phyloP scores from a whole-genome alignment of 2,797 vertebrate species.

The Rhodeus uyekii region DNA sequence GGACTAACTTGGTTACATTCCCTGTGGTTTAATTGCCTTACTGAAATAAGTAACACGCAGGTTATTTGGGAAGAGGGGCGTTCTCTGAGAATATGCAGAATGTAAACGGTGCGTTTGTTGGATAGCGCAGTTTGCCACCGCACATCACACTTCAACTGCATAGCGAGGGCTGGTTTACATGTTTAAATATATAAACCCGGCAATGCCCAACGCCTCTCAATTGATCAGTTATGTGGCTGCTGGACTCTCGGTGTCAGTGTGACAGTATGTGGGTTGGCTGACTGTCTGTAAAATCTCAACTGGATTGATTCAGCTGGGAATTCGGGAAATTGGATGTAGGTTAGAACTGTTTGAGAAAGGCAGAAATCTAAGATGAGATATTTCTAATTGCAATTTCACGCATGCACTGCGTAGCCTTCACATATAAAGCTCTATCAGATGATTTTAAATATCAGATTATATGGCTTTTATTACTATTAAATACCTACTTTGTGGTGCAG shows the following conservation, averaged over 20 bases:
- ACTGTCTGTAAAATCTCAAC: constrained; percentile 22
- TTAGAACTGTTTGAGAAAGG: constrained; percentile 19
- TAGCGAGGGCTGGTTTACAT: neutral
- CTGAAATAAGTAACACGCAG: constrained; percentile 30
- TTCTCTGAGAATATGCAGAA: constrained; percentile 21
- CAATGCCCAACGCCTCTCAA: neutral
- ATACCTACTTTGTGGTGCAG: neutral
- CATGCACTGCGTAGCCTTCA: neutral
- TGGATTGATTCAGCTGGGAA: constrained; percentile 19
- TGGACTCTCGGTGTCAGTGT: constrained; percentile 16
- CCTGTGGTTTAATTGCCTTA: constrained; percentile 40
- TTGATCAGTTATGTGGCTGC: constrained; percentile 2
- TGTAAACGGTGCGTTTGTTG: constrained; percentile 8
- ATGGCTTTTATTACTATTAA: neutral
- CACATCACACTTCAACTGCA: constrained; percentile 19
- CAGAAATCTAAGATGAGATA: constrained; percentile 16
- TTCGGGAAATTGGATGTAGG: constrained; percentile 33
- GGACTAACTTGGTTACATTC: constrained; percentile 18
- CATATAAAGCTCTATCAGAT: neutral
- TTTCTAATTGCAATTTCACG: neutral
- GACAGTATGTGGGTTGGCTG: constrained; percentile 39
- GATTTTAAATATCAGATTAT: neutral
- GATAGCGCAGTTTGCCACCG: constrained; percentile 8
- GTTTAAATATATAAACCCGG: neutral
- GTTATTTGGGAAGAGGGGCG: neutral